These are phyloP conservation scores for Myxocyprinus asiaticus DNA, from an alignment of 2,113 vertebrate genomes.

Conservation along the genomic window DNA sequence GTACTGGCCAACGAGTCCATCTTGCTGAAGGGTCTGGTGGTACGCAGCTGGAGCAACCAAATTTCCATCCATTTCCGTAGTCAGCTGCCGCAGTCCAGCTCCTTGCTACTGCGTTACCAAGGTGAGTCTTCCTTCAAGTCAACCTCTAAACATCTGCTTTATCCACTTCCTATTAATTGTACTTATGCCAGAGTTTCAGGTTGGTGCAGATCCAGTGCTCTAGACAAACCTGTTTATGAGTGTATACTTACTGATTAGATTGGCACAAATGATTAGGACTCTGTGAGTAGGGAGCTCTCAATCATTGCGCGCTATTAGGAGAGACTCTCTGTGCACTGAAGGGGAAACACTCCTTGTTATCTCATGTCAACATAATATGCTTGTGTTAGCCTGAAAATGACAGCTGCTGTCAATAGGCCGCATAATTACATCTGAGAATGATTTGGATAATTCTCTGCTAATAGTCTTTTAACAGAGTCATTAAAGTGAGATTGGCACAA, in stretches of 20 bases:
- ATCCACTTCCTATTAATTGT: constrained; percentile 2
- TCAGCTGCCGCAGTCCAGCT: constrained; percentile 73
- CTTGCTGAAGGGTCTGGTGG: constrained; percentile 87
- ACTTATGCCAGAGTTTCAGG: background rate
- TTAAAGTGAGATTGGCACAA: constrained; percentile 41
- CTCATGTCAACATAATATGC: constrained; percentile 56
- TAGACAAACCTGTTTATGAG: constrained; percentile 49
- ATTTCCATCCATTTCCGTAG: constrained; percentile 86
- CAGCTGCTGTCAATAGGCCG: constrained; percentile 55
- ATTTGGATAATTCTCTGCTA: constrained; percentile 52
- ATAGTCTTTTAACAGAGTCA: constrained; percentile 52
- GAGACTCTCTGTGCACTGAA: constrained; percentile 49
- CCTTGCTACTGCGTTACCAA: constrained; percentile 86
- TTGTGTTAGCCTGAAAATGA: constrained; percentile 59
- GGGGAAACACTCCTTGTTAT: constrained; percentile 52
- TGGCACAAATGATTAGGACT: constrained; percentile 48
- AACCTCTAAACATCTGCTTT: constrained; percentile 13
- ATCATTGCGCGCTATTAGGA: constrained; percentile 50
- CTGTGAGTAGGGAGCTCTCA: constrained; percentile 44
- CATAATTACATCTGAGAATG: constrained; percentile 54
- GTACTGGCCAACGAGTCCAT: constrained; percentile 93
- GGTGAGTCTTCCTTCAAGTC: constrained; percentile 68
- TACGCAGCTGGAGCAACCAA: constrained; percentile 89
- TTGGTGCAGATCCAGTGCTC: constrained; percentile 34
- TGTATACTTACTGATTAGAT: constrained; percentile 53